Base-by-base conservation (phyloP, 2,797 vertebrate genomes). In the Clamator glandarius region DNA sequence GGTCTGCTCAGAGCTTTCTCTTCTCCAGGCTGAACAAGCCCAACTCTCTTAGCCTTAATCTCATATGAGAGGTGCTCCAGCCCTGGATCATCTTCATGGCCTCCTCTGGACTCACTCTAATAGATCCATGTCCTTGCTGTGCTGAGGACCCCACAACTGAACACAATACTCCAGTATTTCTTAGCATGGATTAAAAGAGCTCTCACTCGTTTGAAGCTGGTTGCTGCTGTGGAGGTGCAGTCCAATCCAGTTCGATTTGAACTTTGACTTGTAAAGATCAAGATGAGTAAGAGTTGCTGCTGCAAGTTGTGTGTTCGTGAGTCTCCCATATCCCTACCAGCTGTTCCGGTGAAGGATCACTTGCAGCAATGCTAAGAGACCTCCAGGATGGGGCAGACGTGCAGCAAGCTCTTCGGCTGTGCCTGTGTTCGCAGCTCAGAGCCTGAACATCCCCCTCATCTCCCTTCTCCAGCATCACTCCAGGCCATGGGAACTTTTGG, bases 291-390 rank as follows among this genome's bases (percentile, higher is more conserved):
- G 68, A 68, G 55, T 18, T 51, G 25, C 42, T 1, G 8, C 48
- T 73, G 68, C 68, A 36, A 23, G 19, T 12, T 12, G 2, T 19
- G 13, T 50, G 46, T n/a, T 59, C 18, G 3, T 41, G 58, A 46
- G 20, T n/a, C 23, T 44, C 29, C 79, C 4, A 1, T 17, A 8
- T n/a, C 57, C 62, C 61, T 3, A 0, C 24, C 2, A 3, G 17
- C 35, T 17, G 5, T 50, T 61, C 35, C 21, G n/a, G 75, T 0
- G 1, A 28, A 36, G 55, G 41, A 21, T 8, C 8, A 13, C 21
- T 73, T 17, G 18, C 31, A 69, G 28, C 26, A 16, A 46, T 46
- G 54, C 12, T 31, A 23, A 25, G 59, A 29, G 44, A 68, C 35
- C 48, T 83, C 41, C 33, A 76, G 77, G 68, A 12, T 3, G 4